Conservation (phyloP, 53 echinoderm and acorn worm genomes). For the Temnopleurus reevesii region DNA sequence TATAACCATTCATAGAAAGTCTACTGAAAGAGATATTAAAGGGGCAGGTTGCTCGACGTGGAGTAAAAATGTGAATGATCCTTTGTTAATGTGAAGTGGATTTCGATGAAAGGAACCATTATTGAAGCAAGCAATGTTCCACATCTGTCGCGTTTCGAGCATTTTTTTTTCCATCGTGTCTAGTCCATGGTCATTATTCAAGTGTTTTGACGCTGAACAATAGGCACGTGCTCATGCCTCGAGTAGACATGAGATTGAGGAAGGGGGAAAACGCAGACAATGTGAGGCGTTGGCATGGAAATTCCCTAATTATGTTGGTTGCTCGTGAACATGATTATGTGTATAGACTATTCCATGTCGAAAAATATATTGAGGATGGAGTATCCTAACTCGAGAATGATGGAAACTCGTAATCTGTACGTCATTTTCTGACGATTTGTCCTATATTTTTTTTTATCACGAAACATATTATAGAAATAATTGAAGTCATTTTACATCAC, state of each 20-base stretch:
- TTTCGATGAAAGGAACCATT: conserved; percentile 28
- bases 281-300: neutral
- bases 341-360: no score
- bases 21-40: no score
- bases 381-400: no score
- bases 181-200: conserved; percentile 37
- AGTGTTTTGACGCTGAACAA: conserved; percentile 33
- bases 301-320: neutral
- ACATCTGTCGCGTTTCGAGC: conserved; percentile 46
- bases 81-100: conserved; percentile 35
- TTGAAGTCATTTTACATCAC: no score
- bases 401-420: no score
- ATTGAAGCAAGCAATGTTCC: conserved; percentile 45
- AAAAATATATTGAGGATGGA: no score
- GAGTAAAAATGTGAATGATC: conserved; percentile 10
- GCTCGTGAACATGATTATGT: neutral
- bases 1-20: no score
- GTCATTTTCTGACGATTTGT: no score
- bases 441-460: no score
- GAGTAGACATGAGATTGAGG: conserved; percentile 18
- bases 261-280: neutral
- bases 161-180: conserved; percentile 14
- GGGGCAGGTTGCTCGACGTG: neutral
- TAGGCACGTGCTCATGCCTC: conserved; percentile 10
- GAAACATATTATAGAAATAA: no score